These are phyloP conservation scores for Drosophila miranda DNA, from an alignment of 1,140 invertebrate genomes.

Conservation along the genomic window DNA sequence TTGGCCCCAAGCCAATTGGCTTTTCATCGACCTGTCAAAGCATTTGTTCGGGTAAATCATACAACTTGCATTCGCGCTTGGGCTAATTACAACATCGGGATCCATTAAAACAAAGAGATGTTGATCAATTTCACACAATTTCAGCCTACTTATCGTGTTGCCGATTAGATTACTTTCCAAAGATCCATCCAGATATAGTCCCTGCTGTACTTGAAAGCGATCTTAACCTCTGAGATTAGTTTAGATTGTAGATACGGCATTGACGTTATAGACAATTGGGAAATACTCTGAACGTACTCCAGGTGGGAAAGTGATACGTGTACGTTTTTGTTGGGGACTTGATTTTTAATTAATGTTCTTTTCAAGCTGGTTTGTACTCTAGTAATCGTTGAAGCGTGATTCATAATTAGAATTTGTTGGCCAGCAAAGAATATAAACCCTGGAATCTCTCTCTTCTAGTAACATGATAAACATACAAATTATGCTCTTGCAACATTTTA, in stretches of 20 bases:
- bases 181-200: constrained; percentile 21
- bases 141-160: neutral
- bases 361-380: too few relatives aligned
- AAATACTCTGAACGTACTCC: neutral
- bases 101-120: too few relatives aligned
- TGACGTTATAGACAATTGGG: constrained; percentile 15
- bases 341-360: too few relatives aligned
- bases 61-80: neutral
- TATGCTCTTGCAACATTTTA: too few relatives aligned
- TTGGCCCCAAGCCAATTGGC: constrained; percentile 57
- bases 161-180: constrained; percentile 18
- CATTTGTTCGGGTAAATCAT: constrained; percentile 31
- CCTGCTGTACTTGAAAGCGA: neutral
- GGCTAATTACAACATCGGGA: neutral
- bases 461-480: too few relatives aligned
- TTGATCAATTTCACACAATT: too few relatives aligned
- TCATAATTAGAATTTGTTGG: too few relatives aligned
- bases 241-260: constrained; percentile 15
- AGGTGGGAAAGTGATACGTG: too few relatives aligned
- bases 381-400: too few relatives aligned
- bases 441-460: too few relatives aligned
- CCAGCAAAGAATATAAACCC: too few relatives aligned
- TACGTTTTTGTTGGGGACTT: too few relatives aligned
- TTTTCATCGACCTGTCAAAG: constrained; percentile 44
- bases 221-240: constrained; percentile 11